Evolutionary conservation across 1,140 invertebrate species (phyloP), one percentile per base, ranked within the genome.

Genomic region (Trinorchestia longiramus): DNA sequence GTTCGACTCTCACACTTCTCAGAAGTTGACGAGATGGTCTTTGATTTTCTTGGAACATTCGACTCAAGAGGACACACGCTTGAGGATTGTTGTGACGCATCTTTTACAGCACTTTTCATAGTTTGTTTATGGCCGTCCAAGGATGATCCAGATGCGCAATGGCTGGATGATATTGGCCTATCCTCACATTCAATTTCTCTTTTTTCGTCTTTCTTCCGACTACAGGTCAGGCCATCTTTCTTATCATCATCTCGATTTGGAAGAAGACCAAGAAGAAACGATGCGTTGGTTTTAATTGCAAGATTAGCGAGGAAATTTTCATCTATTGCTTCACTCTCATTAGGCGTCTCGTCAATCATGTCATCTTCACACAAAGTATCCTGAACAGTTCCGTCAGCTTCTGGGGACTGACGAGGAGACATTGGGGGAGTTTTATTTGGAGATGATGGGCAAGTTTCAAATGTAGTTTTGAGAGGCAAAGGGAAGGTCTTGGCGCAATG

Each of bases 231-330:
- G 0, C 15, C 41, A 19, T 28, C 28, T 41, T 15, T 42, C 43
- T 41, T 8, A 42, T 90, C 43, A 42, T 90, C 88, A 43, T 90
- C 88, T 19, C 41, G 88, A 43, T 90, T 90, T 43, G 92, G 92
- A 15, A 94, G 19, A 43, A 94, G 43, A 43, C 90, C 90, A 44
- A 92, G 90, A 28, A 92, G 43, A 44, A 92, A 92, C 40, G 90
- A 92, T 28, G 90, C 90, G 43, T 92, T 92, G 8, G 90, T 92
- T 92, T 44, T 92, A 43, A 92, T 92, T 40, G 90, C 40, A 28
- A 92, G 43, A 36, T 92, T 92, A 41, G 90, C 90, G 23, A 92
- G 90, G 36, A 92, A 92, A 92, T 28, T 92, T 44, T 92, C 90
- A 44, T 92, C 90, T 41, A 92, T 44, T 40, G 90, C 87, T n/a